Base-by-base conservation (phyloP, 2,113 vertebrate genomes). In the Ctenomys sociabilis region DNA sequence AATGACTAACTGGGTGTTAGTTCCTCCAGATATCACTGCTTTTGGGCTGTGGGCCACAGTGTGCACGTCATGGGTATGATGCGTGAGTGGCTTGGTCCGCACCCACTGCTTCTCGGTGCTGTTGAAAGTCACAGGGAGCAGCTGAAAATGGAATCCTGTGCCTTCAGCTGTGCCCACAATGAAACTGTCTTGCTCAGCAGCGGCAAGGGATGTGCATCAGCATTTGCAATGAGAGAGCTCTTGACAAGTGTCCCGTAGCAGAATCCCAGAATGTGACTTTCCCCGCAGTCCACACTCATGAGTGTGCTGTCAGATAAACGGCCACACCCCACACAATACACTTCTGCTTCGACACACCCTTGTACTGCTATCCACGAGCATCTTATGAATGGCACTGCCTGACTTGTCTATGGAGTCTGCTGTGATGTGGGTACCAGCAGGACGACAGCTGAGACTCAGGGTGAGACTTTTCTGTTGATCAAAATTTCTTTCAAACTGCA, bases 261-360 rank as follows among this genome's bases (percentile, higher is more conserved):
- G 99, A 98, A 54, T 99, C 99, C 99, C 99, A 99, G 93, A 99
- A 98, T 98, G 99, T 99, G 87, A 99, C 99, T 96, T 99, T 99
- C 40, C 99, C 99, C 0, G 98, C 98, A 99, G 91, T 99, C 99
- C 0, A 98, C 98, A 8, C 99, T 99, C 93, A 99, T 37, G 7
- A 99, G 91, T 0, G 99, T 99, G 97, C 98, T 97, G 0, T 99
- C 97, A 0, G 99, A 99, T n/a, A 98, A 95, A 99, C 99, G 59
- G 95, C 97, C n/a, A 99, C 84, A 64, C 98, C 98, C 99, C 99
- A 99, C 5, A 99, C 98, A 7, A 99, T 98, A 10, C 99, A 99
- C 93, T 99, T 99, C 0, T 75, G 97, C 77, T 92, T 98, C 49
- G 92, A 98, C 1, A 97, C 86, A 0, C 98, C 96, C 64, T 98